A percentile compares a stretch with the other conserved stretches of the same genome.
Conservation (phyloP, 2,797 vertebrate genomes). For the Ataeniobius toweri region DNA sequence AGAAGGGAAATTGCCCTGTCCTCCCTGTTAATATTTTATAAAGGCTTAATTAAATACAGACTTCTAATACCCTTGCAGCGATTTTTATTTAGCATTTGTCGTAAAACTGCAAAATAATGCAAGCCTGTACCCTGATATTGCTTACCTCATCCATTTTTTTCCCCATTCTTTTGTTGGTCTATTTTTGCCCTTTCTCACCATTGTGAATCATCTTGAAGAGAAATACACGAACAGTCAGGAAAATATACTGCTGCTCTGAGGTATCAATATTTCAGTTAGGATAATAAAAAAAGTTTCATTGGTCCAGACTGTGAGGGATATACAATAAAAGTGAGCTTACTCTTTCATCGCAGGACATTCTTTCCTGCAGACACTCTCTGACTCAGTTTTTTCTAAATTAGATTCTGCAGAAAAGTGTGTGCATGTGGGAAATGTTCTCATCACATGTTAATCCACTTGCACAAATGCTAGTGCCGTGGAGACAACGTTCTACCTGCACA, state of each 20-base stretch:
- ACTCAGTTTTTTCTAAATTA: conserved; percentile 42
- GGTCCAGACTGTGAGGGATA: conserved; percentile 54
- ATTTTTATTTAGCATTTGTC: conserved; percentile 85
- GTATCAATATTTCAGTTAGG: conserved; percentile 83
- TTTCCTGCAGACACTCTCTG: conserved; percentile 33
- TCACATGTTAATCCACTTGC: conserved; percentile 51
- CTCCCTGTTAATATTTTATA: conserved; percentile 82
- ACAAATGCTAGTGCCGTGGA: conserved; percentile 37
- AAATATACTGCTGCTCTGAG: conserved; percentile 70
- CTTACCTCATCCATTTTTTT: conserved; percentile 60
- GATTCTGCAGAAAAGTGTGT: conserved; percentile 37
- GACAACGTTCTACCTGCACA: conserved; percentile 22
- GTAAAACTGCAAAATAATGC: conserved; percentile 80
- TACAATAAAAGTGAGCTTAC: conserved; percentile 62
- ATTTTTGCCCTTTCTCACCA: conserved; percentile 60
- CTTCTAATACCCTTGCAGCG: conserved; percentile 78
- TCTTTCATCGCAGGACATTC: conserved; percentile 38
- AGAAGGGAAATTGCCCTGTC: conserved; percentile 70
- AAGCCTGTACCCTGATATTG: conserved; percentile 73
- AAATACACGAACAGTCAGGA: conserved; percentile 72
- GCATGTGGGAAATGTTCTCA: conserved; percentile 45
- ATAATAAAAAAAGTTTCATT: conserved; percentile 75
- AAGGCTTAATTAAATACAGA: conserved; percentile 85
- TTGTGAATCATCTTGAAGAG: conserved; percentile 76
- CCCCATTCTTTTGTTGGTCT: conserved; percentile 53